Base-by-base conservation (phyloP, 1,140 invertebrate genomes). In the Drosophila sproati region DNA sequence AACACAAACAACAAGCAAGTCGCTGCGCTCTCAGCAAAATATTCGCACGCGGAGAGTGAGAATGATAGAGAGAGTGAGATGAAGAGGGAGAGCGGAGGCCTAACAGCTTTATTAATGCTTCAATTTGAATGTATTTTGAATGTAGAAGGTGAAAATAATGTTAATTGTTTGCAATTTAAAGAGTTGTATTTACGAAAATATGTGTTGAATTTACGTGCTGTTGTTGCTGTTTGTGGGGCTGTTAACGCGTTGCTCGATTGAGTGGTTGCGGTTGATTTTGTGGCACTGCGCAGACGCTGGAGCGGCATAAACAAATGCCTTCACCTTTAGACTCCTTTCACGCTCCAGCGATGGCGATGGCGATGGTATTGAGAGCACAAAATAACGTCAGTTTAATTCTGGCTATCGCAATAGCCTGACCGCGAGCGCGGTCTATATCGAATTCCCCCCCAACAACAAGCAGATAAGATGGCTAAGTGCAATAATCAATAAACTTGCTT, bases 291-390 rank as follows among this genome's bases (percentile, higher is more conserved):
- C 85, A 66, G 63, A 50, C 76, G 82, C 68, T 78, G 34, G 82
- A 88, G 80, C 80, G 80, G 80, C 70, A 82, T 88, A 88, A 88
- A 88, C 83, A 88, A 88, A 80, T 83, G 85, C 80, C 77, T 83
- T 79, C 67, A 68, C 47, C 69, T 78, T 82, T 56, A 69, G 67
- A 73, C 75, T 76, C 54, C 62, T 57, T 50, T 72, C 43, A 43
- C 59, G 48, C 57, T 64, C 39, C 12, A 50, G 50, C 62, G 10
- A 20, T 31, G 28, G 34, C 55, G 34, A 20, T 20, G 20, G 20
- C 20, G 20, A 20, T 20, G 20, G 20, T 59, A 54, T 51, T 8
- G 72, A 57, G 78, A 69, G 78, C 68, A 52, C 56, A 35, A 73
- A 82, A 79, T 77, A 67, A 73, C 82, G 75, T 71, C 82, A 86